phyloP scores from a whole-genome alignment of 2,113 vertebrate genomes.

The Leiothrix lutea region DNA sequence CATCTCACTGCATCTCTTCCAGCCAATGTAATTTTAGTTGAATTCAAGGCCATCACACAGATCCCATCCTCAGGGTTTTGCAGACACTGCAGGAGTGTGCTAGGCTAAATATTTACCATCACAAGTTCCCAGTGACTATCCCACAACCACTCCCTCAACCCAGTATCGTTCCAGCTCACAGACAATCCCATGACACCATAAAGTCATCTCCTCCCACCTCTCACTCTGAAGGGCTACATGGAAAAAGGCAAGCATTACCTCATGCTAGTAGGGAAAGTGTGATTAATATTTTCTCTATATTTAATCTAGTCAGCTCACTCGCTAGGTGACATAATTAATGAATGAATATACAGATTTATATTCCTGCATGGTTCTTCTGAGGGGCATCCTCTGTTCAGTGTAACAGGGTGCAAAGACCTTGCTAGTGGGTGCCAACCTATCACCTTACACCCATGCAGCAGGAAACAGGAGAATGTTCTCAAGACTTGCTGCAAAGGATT shows the following conservation, averaged over 20 bases:
- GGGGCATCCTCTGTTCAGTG: background rate
- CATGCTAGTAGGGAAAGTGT: background rate
- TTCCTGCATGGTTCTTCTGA: background rate
- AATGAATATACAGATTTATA: background rate
- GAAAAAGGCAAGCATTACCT: background rate
- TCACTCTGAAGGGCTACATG: background rate
- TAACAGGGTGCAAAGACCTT: background rate
- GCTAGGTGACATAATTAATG: background rate
- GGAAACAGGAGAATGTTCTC: background rate
- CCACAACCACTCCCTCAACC: background rate
- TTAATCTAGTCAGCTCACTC: background rate
- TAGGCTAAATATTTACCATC: conserved; percentile 34
- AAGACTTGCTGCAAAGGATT: background rate
- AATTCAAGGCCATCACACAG: background rate
- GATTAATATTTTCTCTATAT: background rate
- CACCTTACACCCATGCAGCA: background rate
- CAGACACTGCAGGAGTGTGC: background rate
- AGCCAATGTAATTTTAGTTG: background rate
- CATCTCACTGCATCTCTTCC: background rate
- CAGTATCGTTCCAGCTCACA: background rate
- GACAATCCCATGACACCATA: fast-evolving
- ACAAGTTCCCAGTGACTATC: background rate
- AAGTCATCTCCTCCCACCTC: background rate
- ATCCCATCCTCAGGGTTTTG: background rate
- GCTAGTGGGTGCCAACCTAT: fast-evolving